Percentiles rank a stretch among this genome's conserved stretches.
These are phyloP conservation scores for Lathronympha strigana DNA, from an alignment of 2,888 invertebrate species.

Conservation along the genomic window DNA sequence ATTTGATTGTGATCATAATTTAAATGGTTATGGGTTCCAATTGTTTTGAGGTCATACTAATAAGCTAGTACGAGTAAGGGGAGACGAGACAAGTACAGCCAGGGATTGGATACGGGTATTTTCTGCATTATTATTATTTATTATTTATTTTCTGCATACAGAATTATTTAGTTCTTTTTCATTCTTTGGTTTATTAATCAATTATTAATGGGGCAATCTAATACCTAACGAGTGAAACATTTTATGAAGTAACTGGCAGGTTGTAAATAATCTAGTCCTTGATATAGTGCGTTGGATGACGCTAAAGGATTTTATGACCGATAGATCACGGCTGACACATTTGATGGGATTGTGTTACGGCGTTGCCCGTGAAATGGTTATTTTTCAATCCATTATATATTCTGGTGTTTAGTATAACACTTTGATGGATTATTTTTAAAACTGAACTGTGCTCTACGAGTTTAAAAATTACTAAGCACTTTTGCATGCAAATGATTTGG, in stretches of 20 bases:
- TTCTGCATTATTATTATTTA: no score
- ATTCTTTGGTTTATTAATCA: no score
- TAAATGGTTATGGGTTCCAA: background rate
- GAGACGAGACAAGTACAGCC: no score
- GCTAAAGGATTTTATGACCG: constrained; percentile 31
- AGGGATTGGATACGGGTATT: no score
- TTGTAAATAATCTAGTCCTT: constrained; percentile 10
- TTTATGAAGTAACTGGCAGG: background rate
- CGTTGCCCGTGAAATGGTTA: background rate
- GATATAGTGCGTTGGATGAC: constrained; percentile 17
- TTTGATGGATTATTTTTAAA: background rate
- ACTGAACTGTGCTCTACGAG: background rate
- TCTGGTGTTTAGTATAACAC: background rate
- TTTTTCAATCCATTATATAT: constrained; percentile 1
- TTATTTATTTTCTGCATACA: no score
- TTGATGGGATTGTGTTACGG: constrained; percentile 9
- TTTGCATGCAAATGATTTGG: no score
- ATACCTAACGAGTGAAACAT: no score
- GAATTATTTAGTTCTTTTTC: no score
- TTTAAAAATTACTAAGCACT: no score
- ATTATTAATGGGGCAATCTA: no score
- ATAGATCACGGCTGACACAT: constrained; percentile 26
- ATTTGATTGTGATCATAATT: background rate
- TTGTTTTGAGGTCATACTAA: background rate
- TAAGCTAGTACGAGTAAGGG: no score